Base-by-base conservation (phyloP, 2,113 vertebrate species). In the Mesocricetus auratus region DNA sequence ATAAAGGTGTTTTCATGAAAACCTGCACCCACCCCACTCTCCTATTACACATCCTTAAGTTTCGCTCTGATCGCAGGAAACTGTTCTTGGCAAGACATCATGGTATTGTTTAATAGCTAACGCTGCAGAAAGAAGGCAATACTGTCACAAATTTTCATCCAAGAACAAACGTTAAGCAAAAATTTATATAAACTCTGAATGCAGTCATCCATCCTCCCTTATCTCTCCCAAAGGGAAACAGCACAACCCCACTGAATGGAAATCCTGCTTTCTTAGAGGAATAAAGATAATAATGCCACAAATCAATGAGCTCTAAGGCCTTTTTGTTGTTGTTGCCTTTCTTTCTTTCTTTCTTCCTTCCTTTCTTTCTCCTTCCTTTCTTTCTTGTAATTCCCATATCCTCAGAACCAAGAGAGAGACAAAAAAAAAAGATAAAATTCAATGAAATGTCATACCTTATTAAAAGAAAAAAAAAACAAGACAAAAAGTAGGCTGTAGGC, bases 231-330 rank as follows among this genome's bases (percentile, higher is more conserved):
- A 15, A 62, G 24, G 93, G 82, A 90, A 95, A 94, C 1, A 79
- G 21, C n/a, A 91, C 53, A 77, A 75, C 2, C 7, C 47, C 81
- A 82, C 68, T 31, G 87, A 94, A 94, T 45, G 75, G 94, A 97
- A 97, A 95, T 69, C 45, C 77, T 58, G 39, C 86, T 95, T 94
- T 78, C 96, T 96, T 92, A 88, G 2, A 93, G 91, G 75, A 97
- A 97, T 92, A 92, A 93, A 91, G 82, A 89, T 75, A 86, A 88
- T 45, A 90, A 79, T 29, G 53, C 42, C 73, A 82, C 77, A 95
- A 96, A 94, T 89, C 92, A 95, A 86, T 73, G 60, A 33, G 53
- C 29, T 86, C 87, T 71, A 33, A 31, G 83, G 24, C 11, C 62
- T 42, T 29, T 2, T 36, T 24, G 36, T 78, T 60, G 45, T 86